Evolutionary conservation across 2,113 vertebrate genomes (phyloP).

Genomic region (Ophiodon elongatus): DNA sequence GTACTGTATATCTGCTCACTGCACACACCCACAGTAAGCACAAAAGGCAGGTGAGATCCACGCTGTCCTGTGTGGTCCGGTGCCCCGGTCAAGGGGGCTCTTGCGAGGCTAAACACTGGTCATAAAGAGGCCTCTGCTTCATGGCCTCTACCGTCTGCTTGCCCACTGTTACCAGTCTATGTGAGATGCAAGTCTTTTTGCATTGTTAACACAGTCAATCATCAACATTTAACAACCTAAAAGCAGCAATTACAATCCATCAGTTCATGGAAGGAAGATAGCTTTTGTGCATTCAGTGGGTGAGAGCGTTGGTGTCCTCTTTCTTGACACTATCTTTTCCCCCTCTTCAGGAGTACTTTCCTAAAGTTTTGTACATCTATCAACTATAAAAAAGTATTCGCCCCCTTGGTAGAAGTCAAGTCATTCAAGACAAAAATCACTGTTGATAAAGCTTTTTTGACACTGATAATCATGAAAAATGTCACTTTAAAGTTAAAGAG

Average conservation of each 20-base stretch:
- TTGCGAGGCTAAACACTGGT: conserved; percentile 51
- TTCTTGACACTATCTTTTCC: not conserved
- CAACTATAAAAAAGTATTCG: conserved; percentile 43
- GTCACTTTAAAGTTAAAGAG: not conserved
- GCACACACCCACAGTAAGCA: conserved; percentile 30
- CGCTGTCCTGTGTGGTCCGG: conserved; percentile 22
- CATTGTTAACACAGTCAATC: conserved; percentile 82
- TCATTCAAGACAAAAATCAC: not conserved
- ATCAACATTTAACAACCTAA: conserved; percentile 66
- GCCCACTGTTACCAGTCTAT: conserved; percentile 31
- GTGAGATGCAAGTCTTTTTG: conserved; percentile 79
- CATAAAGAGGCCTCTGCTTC: conserved; percentile 79
- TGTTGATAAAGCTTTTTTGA: conserved; percentile 46
- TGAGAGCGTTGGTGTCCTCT: not conserved
- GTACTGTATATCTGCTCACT: conserved; percentile 27
- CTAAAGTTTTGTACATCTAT: conserved; percentile 6
- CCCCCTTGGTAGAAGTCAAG: conserved; percentile 17
- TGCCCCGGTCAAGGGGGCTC: conserved; percentile 8
- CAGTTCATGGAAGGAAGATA: conserved; percentile 70
- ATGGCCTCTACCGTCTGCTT: conserved; percentile 15
- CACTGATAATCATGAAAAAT: conserved; percentile 27
- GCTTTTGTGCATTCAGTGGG: conserved; percentile 63
- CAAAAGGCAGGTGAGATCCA: conserved; percentile 43
- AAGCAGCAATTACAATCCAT: conserved; percentile 84
- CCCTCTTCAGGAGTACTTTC: conserved; percentile 7